phyloP scores from a whole-genome alignment of 1,140 invertebrate genomes.

The Melitaea cinxia region DNA sequence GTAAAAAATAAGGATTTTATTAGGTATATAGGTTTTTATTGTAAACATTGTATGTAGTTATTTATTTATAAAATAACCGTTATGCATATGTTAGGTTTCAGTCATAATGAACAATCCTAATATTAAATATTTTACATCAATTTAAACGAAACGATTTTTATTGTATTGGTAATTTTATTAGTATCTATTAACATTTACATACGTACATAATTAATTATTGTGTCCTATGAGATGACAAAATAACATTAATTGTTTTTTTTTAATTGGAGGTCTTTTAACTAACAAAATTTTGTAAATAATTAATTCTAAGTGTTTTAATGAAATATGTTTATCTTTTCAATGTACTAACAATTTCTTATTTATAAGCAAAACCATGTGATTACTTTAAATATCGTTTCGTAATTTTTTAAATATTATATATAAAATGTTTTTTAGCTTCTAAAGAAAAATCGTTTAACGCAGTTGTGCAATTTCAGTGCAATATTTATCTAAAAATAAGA shows the following conservation, averaged over 20 bases:
- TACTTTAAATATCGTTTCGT: constrained; percentile 26
- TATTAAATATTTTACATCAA: constrained; percentile 24
- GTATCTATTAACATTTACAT: neutral
- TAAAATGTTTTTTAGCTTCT: constrained; percentile 1
- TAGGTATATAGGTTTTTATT: constrained; percentile 62
- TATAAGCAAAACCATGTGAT: neutral
- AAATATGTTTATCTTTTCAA: no score
- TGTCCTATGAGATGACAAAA: no score
- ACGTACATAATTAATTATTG: no score
- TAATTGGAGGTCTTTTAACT: no score
- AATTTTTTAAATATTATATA: neutral
- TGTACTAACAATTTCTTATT: neutral
- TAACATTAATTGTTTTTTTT: no score
- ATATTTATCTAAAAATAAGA: constrained; percentile 29
- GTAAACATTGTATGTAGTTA: constrained; percentile 70
- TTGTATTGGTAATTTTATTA: neutral
- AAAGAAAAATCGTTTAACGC: constrained; percentile 20
- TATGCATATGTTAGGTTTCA: constrained; percentile 58
- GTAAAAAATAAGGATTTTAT: constrained; percentile 64
- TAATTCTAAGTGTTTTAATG: no score
- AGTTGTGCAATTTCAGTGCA: constrained; percentile 48
- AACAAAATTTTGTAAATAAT: no score
- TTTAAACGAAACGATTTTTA: constrained; percentile 38
- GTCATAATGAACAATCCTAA: constrained; percentile 39
- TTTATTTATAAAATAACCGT: constrained; percentile 71